Conservation (phyloP, 1,140 invertebrate species). For the Steinernema feltiae region DNA sequence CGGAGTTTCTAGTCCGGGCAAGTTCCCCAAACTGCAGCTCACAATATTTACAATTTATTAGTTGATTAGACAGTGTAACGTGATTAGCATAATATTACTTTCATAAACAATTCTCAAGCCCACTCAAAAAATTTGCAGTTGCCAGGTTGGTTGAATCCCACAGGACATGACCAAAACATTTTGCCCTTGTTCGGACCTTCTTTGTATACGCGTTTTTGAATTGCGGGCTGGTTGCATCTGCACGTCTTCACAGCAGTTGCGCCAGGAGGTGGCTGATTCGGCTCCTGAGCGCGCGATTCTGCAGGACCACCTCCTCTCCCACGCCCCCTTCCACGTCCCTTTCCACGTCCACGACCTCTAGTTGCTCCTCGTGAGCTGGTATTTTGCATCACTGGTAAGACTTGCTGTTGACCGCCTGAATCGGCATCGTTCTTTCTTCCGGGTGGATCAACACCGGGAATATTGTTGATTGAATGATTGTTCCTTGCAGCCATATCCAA, state of each 20-base stretch:
- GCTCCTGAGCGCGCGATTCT: neutral
- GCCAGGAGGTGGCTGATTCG: neutral
- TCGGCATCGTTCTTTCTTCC: neutral
- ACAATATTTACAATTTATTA: no score
- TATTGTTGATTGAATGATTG: constrained; percentile 13
- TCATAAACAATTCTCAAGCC: no score
- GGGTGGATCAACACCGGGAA: no score
- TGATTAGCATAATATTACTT: no score
- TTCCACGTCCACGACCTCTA: constrained; percentile 71
- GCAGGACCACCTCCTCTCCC: constrained; percentile 21
- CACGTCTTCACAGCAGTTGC: constrained; percentile 58
- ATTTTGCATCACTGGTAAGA: constrained; percentile 56
- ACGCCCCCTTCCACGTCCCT: constrained; percentile 66
- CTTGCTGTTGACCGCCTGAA: constrained; percentile 63
- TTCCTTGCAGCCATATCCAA: neutral
- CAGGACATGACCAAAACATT: constrained; percentile 30
- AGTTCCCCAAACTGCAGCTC: no score
- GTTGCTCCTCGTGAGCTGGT: no score
- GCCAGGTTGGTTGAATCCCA: constrained; percentile 12
- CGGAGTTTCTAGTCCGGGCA: no score
- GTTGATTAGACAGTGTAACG: no score
- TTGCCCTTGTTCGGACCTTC: constrained; percentile 64
- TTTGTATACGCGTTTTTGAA: constrained; percentile 62
- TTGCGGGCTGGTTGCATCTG: constrained; percentile 61
- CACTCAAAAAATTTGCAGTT: constrained; percentile 41